Conservation (phyloP, 2,888 invertebrate genomes). For the Apotomis turbidana region DNA sequence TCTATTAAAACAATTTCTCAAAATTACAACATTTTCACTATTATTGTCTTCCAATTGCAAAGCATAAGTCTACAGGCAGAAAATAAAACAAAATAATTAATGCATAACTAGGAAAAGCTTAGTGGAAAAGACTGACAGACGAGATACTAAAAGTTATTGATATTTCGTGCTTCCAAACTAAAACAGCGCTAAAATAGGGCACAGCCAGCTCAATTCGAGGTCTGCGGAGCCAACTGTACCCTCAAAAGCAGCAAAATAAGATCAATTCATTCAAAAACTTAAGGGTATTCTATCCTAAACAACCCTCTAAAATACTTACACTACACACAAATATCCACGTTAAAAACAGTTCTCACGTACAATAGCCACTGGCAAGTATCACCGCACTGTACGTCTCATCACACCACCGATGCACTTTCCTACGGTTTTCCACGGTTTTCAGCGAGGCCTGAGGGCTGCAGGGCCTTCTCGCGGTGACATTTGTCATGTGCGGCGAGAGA, state of each 20-base stretch:
- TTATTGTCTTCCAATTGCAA: constrained; percentile 2
- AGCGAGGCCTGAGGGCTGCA: constrained; percentile 75
- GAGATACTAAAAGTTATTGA: constrained; percentile 33
- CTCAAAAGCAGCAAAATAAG: not conserved
- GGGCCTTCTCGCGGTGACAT: constrained; percentile 76
- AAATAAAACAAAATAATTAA: not conserved
- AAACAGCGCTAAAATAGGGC: constrained; percentile 4
- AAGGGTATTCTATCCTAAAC: constrained; percentile 49
- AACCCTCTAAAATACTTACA: constrained; percentile 67
- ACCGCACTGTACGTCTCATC: constrained; percentile 58
- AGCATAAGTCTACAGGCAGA: not conserved
- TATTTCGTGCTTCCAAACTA: constrained; percentile 28
- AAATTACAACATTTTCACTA: constrained; percentile 14
- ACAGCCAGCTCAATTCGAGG: not conserved
- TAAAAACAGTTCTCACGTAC: constrained; percentile 51
- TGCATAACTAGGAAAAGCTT: not conserved
- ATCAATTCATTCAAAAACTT: constrained; percentile 43
- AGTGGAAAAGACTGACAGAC: constrained; percentile 10
- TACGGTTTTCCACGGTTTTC: constrained; percentile 67
- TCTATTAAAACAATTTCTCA: constrained; percentile 57
- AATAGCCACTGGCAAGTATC: constrained; percentile 53
- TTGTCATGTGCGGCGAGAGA: constrained; percentile 70
- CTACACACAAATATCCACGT: constrained; percentile 52
- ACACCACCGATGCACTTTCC: constrained; percentile 53
- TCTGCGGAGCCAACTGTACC: not conserved